Percentiles rank a stretch among this genome's conserved stretches.
These are phyloP conservation scores for Acleris sparsana DNA, from an alignment of 2,888 invertebrate species.

Conservation along the genomic window DNA sequence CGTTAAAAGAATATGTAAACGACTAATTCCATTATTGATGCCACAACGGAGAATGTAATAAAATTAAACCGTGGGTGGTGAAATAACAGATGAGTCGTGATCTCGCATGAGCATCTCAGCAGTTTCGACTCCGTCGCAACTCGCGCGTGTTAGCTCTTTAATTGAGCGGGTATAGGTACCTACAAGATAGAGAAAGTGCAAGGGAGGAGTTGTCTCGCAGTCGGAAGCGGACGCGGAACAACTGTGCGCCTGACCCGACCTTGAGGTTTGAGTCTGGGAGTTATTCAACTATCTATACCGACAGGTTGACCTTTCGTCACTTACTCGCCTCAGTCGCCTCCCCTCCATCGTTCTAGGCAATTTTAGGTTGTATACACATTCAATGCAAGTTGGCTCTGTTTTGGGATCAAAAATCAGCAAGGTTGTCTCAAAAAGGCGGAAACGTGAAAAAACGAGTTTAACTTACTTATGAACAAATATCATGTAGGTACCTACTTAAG, in stretches of 20 bases:
- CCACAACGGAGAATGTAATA: too few relatives aligned
- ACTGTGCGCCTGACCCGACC: slow-evolving; percentile 64
- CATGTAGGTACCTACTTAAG: too few relatives aligned
- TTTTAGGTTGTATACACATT: slow-evolving; percentile 7
- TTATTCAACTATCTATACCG: slow-evolving; percentile 70
- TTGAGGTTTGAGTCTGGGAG: slow-evolving; percentile 59
- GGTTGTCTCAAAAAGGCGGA: slow-evolving; percentile 16
- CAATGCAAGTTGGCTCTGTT: slow-evolving; percentile 4
- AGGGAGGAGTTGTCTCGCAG: slow-evolving; percentile 49
- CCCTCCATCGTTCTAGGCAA: slow-evolving; percentile 17
- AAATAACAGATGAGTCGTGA: slow-evolving; percentile 42
- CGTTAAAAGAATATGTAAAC: too few relatives aligned
- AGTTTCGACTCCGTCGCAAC: slow-evolving; percentile 31
- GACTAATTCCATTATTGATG: too few relatives aligned
- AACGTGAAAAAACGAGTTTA: slow-evolving; percentile 1
- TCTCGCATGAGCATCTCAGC: slow-evolving; percentile 44
- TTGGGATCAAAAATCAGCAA: slow-evolving; percentile 11
- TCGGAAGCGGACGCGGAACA: slow-evolving; percentile 79
- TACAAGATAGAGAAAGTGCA: slow-evolving; percentile 68
- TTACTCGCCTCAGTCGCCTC: too few relatives aligned
- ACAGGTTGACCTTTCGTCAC: slow-evolving; percentile 66
- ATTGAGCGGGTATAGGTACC: slow-evolving; percentile 52
- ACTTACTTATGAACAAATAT: not conserved
- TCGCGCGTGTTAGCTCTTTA: slow-evolving; percentile 37
- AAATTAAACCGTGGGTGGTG: too few relatives aligned